These are phyloP conservation scores for Zaprionus ghesquierei DNA, from an alignment of 1,140 invertebrate genomes.

Conservation along the genomic window DNA sequence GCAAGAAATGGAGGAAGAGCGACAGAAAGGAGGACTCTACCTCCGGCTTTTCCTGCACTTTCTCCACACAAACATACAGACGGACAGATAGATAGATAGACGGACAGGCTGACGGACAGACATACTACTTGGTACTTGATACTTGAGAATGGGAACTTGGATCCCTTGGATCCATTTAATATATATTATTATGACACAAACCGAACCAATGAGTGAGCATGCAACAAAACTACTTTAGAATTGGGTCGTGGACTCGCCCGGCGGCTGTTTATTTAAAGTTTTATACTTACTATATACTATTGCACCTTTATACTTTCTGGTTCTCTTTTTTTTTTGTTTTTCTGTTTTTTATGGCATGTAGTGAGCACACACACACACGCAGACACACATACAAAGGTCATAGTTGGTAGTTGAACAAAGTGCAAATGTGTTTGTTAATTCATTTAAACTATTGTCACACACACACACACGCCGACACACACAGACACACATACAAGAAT, in stretches of 20 bases:
- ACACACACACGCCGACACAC: constrained; percentile 21
- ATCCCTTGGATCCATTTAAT: background rate
- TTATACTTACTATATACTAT: background rate
- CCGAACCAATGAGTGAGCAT: constrained; percentile 66
- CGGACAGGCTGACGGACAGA: constrained; percentile 1
- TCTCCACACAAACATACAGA: background rate
- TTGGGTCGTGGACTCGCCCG: constrained; percentile 26
- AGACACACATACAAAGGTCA: constrained; percentile 21
- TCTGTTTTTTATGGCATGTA: constrained; percentile 34
- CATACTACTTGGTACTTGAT: background rate
- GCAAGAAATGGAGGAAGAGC: background rate
- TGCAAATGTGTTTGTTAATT: constrained; percentile 52
- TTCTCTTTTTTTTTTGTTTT: constrained; percentile 44
- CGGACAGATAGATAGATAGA: background rate
- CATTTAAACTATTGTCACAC: constrained; percentile 31
- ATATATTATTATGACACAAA: constrained; percentile 16
- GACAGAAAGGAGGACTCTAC: background rate
- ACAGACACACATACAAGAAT: constrained; percentile 34
- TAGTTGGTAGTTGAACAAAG: constrained; percentile 42
- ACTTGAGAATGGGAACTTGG: background rate
- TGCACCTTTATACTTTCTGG: constrained; percentile 2
- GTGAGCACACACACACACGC: background rate
- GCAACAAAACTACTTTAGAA: constrained; percentile 59
- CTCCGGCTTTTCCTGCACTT: background rate
- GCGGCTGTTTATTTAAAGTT: constrained; percentile 31